A percentile compares a stretch with the other conserved stretches of the same genome.
Evolutionary conservation across 2,113 vertebrate genomes (phyloP).

Genomic region (Isurus oxyrinchus): DNA sequence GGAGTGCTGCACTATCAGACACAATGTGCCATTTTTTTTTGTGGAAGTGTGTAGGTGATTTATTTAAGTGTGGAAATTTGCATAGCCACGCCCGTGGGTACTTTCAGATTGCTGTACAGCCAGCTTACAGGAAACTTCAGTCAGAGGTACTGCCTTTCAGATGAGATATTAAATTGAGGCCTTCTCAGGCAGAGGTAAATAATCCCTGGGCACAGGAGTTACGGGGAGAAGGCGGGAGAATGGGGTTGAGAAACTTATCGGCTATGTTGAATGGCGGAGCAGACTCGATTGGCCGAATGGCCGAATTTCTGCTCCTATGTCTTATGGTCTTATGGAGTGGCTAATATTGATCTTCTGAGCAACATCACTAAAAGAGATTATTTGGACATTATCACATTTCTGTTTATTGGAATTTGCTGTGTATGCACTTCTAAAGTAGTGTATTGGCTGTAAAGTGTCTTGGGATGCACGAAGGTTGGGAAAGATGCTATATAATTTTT

Average conservation of each 20-base stretch:
- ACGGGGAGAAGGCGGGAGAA: too few species aligned
- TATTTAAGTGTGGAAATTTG: too few species aligned
- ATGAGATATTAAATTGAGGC: background rate
- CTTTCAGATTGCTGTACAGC: too few species aligned
- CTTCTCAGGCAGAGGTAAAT: background rate
- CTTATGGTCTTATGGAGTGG: too few species aligned
- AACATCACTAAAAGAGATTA: background rate
- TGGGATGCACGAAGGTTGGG: background rate
- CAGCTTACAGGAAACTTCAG: background rate
- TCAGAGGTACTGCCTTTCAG: background rate
- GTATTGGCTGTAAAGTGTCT: background rate
- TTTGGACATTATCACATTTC: background rate
- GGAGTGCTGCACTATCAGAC: too few species aligned
- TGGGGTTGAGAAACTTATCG: too few species aligned
- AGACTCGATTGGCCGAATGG: too few species aligned
- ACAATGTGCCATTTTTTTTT: too few species aligned
- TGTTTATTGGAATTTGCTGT: background rate
- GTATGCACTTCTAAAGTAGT: background rate
- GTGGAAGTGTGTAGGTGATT: too few species aligned
- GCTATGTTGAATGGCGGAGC: too few species aligned
- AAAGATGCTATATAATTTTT: background rate
- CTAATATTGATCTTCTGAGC: background rate
- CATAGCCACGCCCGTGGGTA: too few species aligned
- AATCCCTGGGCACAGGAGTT: background rate
- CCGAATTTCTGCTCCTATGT: too few species aligned